Conservation (phyloP, 2,888 invertebrate genomes). For the Xestia c-nigrum region DNA sequence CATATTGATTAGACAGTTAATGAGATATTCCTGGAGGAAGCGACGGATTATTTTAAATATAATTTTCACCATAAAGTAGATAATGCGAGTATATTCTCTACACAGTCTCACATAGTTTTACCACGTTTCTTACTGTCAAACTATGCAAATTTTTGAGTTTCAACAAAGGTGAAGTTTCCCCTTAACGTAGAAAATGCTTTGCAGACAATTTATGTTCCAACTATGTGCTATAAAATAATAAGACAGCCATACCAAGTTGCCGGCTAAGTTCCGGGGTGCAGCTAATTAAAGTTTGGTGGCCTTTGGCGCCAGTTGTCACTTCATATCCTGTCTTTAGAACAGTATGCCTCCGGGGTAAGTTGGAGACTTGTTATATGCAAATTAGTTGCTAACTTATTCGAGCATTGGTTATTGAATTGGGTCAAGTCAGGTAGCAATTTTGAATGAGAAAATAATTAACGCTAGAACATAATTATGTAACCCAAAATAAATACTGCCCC, state of each 20-base stretch:
- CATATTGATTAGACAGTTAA: slow-evolving; percentile 49
- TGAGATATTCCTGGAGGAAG: slow-evolving; percentile 16
- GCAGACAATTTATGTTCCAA: slow-evolving; percentile 50
- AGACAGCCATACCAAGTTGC: slow-evolving; percentile 48
- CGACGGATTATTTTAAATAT: not conserved
- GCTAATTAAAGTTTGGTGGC: slow-evolving; percentile 81
- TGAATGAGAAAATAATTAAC: not conserved
- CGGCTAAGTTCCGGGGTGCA: slow-evolving; percentile 67
- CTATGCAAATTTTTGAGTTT: slow-evolving; percentile 39
- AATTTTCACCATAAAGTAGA: not conserved
- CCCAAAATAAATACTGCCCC: not conserved
- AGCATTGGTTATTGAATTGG: slow-evolving; percentile 31
- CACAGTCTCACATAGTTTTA: slow-evolving; percentile 23
- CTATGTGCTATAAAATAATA: slow-evolving; percentile 59
- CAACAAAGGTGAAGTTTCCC: slow-evolving; percentile 46
- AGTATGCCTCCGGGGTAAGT: slow-evolving; percentile 56
- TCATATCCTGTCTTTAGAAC: slow-evolving; percentile 74
- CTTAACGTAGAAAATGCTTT: slow-evolving; percentile 39
- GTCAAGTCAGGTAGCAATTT: slow-evolving; percentile 17
- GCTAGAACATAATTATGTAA: not conserved
- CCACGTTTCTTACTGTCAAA: slow-evolving; percentile 51
- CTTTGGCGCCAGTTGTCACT: slow-evolving; percentile 78
- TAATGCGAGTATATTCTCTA: not conserved
- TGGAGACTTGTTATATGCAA: slow-evolving; percentile 66
- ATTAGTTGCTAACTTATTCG: slow-evolving; percentile 69